phyloP scores from a whole-genome alignment of 2,797 vertebrate genomes.

The Gallirallus australis region DNA sequence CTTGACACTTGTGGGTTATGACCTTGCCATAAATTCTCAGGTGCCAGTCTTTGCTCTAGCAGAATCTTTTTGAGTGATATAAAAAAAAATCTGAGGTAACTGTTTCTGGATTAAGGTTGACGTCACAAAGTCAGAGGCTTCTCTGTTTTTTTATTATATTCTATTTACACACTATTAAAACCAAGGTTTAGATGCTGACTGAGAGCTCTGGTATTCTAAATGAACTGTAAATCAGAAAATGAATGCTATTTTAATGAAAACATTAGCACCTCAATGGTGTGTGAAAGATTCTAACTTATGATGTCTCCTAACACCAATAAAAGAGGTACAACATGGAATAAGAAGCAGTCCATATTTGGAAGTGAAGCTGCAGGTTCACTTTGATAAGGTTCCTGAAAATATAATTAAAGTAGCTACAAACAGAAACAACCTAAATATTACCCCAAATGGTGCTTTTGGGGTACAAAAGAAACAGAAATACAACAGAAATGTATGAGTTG shows the following conservation, averaged over 20 bases:
- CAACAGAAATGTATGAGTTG: neutral
- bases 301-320: neutral
- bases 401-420: neutral
- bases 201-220: neutral
- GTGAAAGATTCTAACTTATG: neutral
- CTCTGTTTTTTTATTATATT: neutral
- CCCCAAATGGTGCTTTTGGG: neutral
- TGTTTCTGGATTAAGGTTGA: constrained; percentile 21
- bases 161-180: neutral
- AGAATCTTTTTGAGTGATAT: neutral
- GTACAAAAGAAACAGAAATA: too few species aligned
- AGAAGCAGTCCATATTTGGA: neutral
- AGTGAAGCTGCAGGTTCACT: neutral
- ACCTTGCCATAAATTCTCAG: constrained; percentile 37
- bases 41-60: neutral
- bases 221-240: neutral
- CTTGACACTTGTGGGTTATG: neutral
- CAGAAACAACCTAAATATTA: neutral
- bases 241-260: neutral
- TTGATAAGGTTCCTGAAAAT: neutral
- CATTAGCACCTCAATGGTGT: neutral
- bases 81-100: constrained; percentile 7
- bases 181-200: neutral
- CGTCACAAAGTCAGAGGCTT: constrained; percentile 16
- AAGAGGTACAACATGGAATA: neutral